Evolutionary conservation across 2,888 invertebrate genomes (phyloP), one percentile per base, ranked within the genome.

Genomic region (Argyresthia goedartella): DNA sequence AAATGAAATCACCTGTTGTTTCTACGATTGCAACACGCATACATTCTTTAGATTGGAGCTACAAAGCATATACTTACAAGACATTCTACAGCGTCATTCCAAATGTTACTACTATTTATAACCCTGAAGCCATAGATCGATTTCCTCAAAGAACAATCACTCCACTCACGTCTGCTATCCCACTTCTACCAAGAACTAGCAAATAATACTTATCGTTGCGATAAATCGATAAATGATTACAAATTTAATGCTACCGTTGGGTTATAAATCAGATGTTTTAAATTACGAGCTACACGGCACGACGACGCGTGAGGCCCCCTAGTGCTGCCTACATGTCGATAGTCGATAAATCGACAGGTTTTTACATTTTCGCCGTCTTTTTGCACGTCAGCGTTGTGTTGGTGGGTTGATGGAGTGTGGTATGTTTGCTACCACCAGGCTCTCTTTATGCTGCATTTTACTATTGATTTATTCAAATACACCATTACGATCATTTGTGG

Each of bases 161-260:
- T 25, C 6, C 25, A 25, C 25, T 4, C 25, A 25, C 25, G 25
- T 25, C 25, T 25, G 3, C 25, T 25, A 25, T 25, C 25, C 25
- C 6, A 6, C 25, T 25, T 25, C 25, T 25, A 25, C 25, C 25
- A 25, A 25, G 25, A 25, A 25, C 25, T 25, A 25, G 25, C 25
- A 25, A 25, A 25, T 25, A 25, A 25, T 25, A 25, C 25, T 25
- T 25, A 25, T 25, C 25, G 25, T 25, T 25, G 73, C 73, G 78
- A 81, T 86, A 86, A 86, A 86, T 86, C 85, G 85, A 85, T 85
- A 85, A 84, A 82, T 84, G 84, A 86, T 85, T 85, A 86, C 85
- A 86, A 85, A 85, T 86, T 85, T 86, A 85, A 85, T 85, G 85
- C 85, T 85, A 86, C 85, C 78, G 85, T 85, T 84, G 80, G 70